A percentile compares a stretch with the other conserved stretches of the same genome.
Conservation (phyloP, 2,888 invertebrate genomes). For the Eristalis arbustorum region DNA sequence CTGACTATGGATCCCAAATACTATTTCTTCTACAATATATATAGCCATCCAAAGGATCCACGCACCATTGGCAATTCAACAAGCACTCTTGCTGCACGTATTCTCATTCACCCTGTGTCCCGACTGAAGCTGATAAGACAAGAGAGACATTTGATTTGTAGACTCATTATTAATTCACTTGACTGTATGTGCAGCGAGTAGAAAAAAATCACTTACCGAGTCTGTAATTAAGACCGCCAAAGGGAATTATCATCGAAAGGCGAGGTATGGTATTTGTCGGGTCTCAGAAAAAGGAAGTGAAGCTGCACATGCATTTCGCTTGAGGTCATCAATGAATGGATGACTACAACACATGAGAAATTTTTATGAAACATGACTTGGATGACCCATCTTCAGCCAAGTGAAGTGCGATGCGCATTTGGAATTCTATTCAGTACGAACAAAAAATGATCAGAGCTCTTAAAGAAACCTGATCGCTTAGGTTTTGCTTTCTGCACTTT, state of each 20-base stretch:
- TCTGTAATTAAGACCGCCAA: conserved; percentile 9
- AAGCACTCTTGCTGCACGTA: not conserved
- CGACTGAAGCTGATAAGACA: not conserved
- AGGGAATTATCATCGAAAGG: not conserved
- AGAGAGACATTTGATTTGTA: conserved; percentile 30
- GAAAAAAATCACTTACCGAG: not conserved
- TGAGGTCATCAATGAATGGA: not conserved
- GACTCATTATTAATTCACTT: conserved; percentile 66
- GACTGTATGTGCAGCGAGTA: conserved; percentile 1
- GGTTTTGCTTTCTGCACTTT: not conserved
- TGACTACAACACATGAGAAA: not conserved
- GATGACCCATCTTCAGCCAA: not conserved
- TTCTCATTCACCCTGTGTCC: not conserved
- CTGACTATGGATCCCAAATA: no score
- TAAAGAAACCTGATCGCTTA: not conserved
- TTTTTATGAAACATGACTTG: not conserved
- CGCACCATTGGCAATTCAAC: no score
- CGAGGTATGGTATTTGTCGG: not conserved
- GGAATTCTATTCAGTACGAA: not conserved
- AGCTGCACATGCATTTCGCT: not conserved
- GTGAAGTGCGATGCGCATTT: not conserved
- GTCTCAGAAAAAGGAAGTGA: not conserved
- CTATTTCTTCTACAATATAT: no score
- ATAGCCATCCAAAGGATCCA: no score
- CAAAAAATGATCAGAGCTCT: not conserved